Evolutionary conservation across 2,797 vertebrate species (phyloP).

Genomic region (Microcaecilia unicolor): DNA sequence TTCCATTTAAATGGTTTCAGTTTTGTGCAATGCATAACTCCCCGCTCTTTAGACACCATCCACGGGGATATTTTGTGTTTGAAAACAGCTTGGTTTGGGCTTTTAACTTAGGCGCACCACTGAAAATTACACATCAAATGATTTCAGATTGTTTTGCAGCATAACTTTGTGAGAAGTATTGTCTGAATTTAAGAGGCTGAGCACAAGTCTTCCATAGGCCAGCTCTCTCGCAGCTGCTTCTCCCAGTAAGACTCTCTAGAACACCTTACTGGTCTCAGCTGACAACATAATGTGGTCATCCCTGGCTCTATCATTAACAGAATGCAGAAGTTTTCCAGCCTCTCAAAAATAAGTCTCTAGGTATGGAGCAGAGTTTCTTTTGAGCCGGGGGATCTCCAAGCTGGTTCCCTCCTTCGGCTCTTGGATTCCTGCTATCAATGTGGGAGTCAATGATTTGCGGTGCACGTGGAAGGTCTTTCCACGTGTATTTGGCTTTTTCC

Average conservation of each 20-base stretch:
- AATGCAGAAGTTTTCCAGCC: not conserved
- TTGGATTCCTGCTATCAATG: not conserved
- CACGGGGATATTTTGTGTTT: too few species aligned
- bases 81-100: too few species aligned
- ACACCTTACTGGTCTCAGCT: not conserved
- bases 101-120: too few species aligned
- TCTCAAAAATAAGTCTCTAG: conserved; percentile 65
- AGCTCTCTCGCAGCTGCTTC: not conserved
- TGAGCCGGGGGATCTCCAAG: conserved; percentile 20
- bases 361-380: conserved; percentile 44
- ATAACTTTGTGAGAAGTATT: not conserved
- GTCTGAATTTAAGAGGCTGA: not conserved
- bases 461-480: conserved; percentile 65
- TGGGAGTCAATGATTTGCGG: conserved; percentile 7
- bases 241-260: not conserved
- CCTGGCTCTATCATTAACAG: not conserved
- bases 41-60: too few species aligned
- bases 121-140: too few species aligned
- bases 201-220: too few species aligned
- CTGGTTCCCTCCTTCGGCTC: not conserved
- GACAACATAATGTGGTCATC: not conserved
- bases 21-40: too few species aligned
- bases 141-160: too few species aligned
- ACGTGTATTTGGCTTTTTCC: conserved; percentile 61
- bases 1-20: too few species aligned